These are phyloP conservation scores for Calliphora vicina DNA, from an alignment of 1,140 invertebrate species.

Conservation along the genomic window DNA sequence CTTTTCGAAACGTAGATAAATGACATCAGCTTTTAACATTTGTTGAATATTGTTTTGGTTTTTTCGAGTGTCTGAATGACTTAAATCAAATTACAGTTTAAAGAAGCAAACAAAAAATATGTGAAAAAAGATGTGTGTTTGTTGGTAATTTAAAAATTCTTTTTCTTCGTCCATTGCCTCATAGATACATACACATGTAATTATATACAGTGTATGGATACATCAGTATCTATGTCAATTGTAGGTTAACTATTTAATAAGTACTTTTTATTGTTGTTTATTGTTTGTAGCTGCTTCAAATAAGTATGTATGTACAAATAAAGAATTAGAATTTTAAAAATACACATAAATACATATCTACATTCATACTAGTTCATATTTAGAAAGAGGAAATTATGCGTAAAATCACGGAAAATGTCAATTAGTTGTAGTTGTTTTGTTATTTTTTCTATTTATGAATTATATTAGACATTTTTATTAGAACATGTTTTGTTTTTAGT, in stretches of 20 bases:
- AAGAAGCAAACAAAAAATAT: too few relatives aligned
- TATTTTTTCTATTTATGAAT: background rate
- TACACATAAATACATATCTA: too few relatives aligned
- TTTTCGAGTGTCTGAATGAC: background rate
- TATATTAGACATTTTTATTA: background rate
- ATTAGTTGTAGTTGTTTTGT: constrained; percentile 52
- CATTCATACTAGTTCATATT: too few relatives aligned
- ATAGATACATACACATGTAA: too few relatives aligned
- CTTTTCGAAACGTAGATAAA: background rate
- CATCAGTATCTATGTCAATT: background rate
- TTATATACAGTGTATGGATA: background rate
- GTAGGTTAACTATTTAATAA: background rate
- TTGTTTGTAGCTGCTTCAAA: too few relatives aligned
- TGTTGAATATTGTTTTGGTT: background rate
- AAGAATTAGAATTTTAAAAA: too few relatives aligned
- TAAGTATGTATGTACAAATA: too few relatives aligned
- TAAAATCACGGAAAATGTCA: constrained; percentile 57
- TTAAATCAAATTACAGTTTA: background rate
- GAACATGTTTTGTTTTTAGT: background rate
- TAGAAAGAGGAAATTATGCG: constrained; percentile 55
- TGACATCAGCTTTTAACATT: background rate
- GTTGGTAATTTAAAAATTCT: too few relatives aligned
- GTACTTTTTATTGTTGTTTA: background rate
- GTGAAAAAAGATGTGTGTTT: too few relatives aligned
- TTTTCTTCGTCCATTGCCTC: too few relatives aligned